Conservation (phyloP, 2,888 invertebrate genomes). For the Calameuta idolon region DNA sequence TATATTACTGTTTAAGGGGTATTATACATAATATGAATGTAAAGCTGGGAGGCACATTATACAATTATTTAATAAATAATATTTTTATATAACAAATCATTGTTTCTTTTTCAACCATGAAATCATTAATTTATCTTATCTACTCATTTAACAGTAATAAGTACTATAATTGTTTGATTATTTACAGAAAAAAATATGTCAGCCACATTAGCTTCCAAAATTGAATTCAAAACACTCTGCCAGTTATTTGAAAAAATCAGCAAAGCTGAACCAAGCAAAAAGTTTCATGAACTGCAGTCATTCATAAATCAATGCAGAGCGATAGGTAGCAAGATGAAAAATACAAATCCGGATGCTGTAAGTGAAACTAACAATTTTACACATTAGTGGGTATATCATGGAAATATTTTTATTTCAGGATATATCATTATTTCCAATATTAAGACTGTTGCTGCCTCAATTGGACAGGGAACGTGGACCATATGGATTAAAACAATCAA, state of each 20-base stretch:
- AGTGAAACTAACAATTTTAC: slow-evolving; percentile 27
- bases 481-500: slow-evolving; percentile 85
- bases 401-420: slow-evolving; percentile 63
- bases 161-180: neutral
- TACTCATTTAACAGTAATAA: neutral
- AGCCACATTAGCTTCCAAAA: slow-evolving; percentile 46
- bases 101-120: neutral
- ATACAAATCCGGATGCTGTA: slow-evolving; percentile 52
- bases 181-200: slow-evolving; percentile 26
- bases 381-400: slow-evolving; percentile 26
- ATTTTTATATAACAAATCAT: slow-evolving; percentile 8
- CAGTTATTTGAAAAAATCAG: slow-evolving; percentile 73
- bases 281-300: slow-evolving; percentile 67
- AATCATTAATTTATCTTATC: neutral
- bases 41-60: neutral
- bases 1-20: slow-evolving; percentile 77
- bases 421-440: slow-evolving; percentile 76
- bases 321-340: slow-evolving; percentile 58
- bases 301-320: slow-evolving; percentile 70
- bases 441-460: slow-evolving; percentile 84
- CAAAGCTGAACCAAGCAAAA: slow-evolving; percentile 67
- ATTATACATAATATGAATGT: neutral
- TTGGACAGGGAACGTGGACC: slow-evolving; percentile 83
- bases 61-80: slow-evolving; percentile 14
- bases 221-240: slow-evolving; percentile 72